These are phyloP conservation scores for Dysmachus trigonus DNA, from an alignment of 2,888 invertebrate species.

Conservation along the genomic window DNA sequence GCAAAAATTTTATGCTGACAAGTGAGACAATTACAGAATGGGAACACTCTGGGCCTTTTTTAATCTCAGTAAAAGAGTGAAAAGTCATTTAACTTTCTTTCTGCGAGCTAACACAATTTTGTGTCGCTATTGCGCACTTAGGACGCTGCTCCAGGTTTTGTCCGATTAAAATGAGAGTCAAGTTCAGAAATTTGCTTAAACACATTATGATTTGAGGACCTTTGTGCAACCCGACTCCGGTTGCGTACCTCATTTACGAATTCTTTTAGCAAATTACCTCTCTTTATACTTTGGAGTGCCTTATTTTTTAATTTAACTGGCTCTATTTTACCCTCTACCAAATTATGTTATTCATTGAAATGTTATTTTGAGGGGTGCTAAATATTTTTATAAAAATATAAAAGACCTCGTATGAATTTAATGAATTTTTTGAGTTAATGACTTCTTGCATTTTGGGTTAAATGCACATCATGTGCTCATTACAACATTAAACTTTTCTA, in stretches of 20 bases:
- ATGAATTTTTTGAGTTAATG: too few species aligned
- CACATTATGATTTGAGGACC: not conserved
- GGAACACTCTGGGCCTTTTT: slow-evolving; percentile 29
- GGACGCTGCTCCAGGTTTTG: not conserved
- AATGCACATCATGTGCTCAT: too few species aligned
- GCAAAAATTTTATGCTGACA: slow-evolving; percentile 35
- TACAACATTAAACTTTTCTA: too few species aligned
- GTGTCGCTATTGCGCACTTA: not conserved
- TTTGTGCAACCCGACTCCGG: not conserved
- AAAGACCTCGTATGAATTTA: too few species aligned
- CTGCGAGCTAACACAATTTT: slow-evolving; percentile 15
- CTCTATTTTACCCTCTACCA: not conserved
- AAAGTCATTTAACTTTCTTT: slow-evolving; percentile 19
- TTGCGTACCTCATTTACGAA: not conserved
- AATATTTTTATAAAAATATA: too few species aligned
- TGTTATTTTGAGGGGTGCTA: not conserved
- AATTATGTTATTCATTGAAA: not conserved
- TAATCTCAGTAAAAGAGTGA: not conserved
- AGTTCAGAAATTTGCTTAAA: not conserved
- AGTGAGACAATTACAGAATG: slow-evolving; percentile 33
- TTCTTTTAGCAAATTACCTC: not conserved
- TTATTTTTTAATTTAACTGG: not conserved
- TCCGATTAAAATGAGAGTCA: slow-evolving; percentile 12
- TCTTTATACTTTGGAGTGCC: not conserved
- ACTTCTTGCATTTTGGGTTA: too few species aligned